Conservation (phyloP, 2,888 invertebrate species). For the Diplazon laetatorius region DNA sequence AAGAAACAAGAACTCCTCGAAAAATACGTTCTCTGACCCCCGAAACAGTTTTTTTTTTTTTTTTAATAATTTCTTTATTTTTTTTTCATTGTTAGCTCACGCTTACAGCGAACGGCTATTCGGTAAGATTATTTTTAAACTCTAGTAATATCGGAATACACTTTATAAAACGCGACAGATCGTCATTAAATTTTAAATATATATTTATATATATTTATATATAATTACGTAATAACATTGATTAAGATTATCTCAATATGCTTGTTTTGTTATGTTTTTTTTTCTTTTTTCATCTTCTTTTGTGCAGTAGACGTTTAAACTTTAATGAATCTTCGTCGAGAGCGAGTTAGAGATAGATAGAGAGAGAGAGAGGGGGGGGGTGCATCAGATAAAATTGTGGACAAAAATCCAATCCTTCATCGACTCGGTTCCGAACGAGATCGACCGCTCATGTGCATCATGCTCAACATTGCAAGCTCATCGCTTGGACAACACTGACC, state of each 20-base stretch:
- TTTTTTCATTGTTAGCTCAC: slow-evolving; percentile 58
- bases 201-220: too few species aligned
- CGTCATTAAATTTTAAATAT: slow-evolving; percentile 72
- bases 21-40: slow-evolving; percentile 86
- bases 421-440: slow-evolving; percentile 37
- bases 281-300: slow-evolving; percentile 74
- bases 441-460: slow-evolving; percentile 44
- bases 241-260: slow-evolving; percentile 76
- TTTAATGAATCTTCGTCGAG: slow-evolving; percentile 76
- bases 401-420: slow-evolving; percentile 71
- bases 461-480: slow-evolving; percentile 39
- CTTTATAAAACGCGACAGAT: slow-evolving; percentile 82
- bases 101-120: slow-evolving; percentile 75
- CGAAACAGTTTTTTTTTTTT: slow-evolving; percentile 54
- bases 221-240: slow-evolving; percentile 80
- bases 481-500: slow-evolving; percentile 41
- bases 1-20: slow-evolving; percentile 96
- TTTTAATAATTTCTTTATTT: slow-evolving; percentile 52
- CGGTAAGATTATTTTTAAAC: slow-evolving; percentile 72
- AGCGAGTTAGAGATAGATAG: too few species aligned
- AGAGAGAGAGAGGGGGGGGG: slow-evolving; percentile 64
- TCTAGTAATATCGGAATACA: slow-evolving; percentile 79
- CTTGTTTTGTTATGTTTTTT: slow-evolving; percentile 29
- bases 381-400: slow-evolving; percentile 79
- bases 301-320: slow-evolving; percentile 82